Conservation (phyloP, 2,888 invertebrate species). For the Tortricodes alternella region DNA sequence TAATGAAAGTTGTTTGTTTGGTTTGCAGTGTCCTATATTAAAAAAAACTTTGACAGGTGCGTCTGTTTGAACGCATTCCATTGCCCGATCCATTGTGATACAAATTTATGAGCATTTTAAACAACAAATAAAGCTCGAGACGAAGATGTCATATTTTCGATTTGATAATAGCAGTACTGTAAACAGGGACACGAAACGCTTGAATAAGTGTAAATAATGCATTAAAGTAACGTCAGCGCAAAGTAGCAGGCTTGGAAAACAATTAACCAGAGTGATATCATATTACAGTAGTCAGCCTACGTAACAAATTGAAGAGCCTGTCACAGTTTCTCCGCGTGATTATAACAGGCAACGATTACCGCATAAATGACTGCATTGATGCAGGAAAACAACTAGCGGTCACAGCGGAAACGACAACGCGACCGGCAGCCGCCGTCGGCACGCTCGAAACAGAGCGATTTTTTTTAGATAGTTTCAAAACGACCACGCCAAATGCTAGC, state of each 20-base stretch:
- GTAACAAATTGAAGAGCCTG: slow-evolving; percentile 38
- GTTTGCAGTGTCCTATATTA: slow-evolving; percentile 5
- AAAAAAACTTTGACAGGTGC: slow-evolving; percentile 28
- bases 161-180: background rate
- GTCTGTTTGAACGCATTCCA: slow-evolving; percentile 25
- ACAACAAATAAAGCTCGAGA: slow-evolving; percentile 2
- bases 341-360: slow-evolving; percentile 18
- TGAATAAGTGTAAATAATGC: slow-evolving; percentile 30
- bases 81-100: slow-evolving; percentile 6
- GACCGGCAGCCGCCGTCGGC: slow-evolving; percentile 60
- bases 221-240: slow-evolving; percentile 39
- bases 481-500: slow-evolving; percentile 66
- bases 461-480: slow-evolving; percentile 72
- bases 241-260: slow-evolving; percentile 30
- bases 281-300: slow-evolving; percentile 39
- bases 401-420: slow-evolving; percentile 51
- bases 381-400: slow-evolving; percentile 45
- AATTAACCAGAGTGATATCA: slow-evolving; percentile 42
- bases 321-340: slow-evolving; percentile 27
- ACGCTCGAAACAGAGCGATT: slow-evolving; percentile 40
- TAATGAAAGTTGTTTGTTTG: slow-evolving; percentile 22
- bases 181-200: background rate
- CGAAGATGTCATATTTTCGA: background rate
- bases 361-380: slow-evolving; percentile 38
- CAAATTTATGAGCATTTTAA: slow-evolving; percentile 3